phyloP scores from a whole-genome alignment of 64 coral and sea anemone species.

The Montipora cactus region DNA sequence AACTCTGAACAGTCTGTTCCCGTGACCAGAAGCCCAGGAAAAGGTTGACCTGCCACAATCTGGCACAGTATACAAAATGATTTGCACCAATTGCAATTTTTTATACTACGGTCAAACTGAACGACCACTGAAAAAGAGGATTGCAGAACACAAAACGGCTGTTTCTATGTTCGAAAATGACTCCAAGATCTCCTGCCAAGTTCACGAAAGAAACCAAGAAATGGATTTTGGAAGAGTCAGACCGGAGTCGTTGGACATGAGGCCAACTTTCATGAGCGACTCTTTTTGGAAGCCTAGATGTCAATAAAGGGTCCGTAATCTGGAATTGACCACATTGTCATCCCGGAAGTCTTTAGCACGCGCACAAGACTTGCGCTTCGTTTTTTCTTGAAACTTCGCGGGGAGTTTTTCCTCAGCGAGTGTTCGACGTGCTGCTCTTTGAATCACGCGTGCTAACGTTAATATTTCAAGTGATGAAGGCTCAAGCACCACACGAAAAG shows the following conservation, averaged over 20 bases:
- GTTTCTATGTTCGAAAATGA: background rate
- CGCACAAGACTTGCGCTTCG: background rate
- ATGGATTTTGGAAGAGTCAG: constrained; percentile 10
- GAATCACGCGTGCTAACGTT: no score
- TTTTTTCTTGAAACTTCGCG: background rate
- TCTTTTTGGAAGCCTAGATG: constrained; percentile 1
- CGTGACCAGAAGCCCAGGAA: background rate
- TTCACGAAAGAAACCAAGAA: background rate
- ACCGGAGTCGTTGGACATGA: background rate
- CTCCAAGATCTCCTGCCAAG: constrained; percentile 14
- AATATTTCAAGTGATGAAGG: no score
- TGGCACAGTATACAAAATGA: constrained; percentile 44
- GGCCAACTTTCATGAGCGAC: background rate
- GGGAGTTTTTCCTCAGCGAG: no score
- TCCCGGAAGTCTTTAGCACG: constrained; percentile 10
- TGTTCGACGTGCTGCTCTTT: no score
- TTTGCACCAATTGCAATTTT: constrained; percentile 19
- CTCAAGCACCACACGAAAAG: no score
- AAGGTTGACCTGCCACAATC: background rate
- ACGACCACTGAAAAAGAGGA: constrained; percentile 1
- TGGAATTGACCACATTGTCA: background rate
- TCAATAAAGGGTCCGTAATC: background rate
- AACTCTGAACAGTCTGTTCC: constrained; percentile 9
- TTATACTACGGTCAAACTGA: constrained; percentile 48
- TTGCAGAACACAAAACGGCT: background rate